Evolutionary conservation across 2,888 invertebrate genomes (phyloP), one percentile per base, ranked within the genome.

Genomic region (Pyrrhia umbra): DNA sequence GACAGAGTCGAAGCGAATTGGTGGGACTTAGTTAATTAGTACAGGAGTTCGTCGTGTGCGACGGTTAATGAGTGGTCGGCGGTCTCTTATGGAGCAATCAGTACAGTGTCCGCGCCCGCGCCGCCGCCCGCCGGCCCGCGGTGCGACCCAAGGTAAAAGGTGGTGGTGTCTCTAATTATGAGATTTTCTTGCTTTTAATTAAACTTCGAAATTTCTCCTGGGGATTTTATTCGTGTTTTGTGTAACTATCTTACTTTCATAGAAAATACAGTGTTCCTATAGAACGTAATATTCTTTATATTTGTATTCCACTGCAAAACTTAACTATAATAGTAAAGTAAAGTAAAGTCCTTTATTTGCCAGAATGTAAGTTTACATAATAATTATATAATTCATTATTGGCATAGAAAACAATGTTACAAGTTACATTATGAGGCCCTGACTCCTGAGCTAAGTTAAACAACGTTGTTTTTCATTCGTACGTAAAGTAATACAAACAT

Each of bases 121-220:
- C 47, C 34, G 42, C 37, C 18, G n/a, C 37, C 37, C 27, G n/a
- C 21, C 54, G 27, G 30, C 23, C n/a, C n/a, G 15, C n/a, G 16
- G 25, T 8, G 16, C 10, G 34, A 21, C 23, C 10, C 51, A 23
- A 16, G 39, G 39, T 46, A 51, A 61, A 58, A 34, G 45, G 13
- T 45, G 27, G 42, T 30, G 43, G 21, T 46, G n/a, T 50, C 51
- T 51, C 61, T 73, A 72, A 58, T 62, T 61, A 61, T 23, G 16
- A 67, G 37, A 23, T 66, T 72, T 67, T 61, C 73, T 61, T 61
- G 40, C 30, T 57, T 72, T 67, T 72, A 73, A 67, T 71, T 72
- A 71, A 67, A 50, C 25, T 60, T 39, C 25, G n/a, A 34, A 45
- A 57, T 63, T 55, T 51, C 23, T 46, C 21, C 37, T 2, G 56